Evolutionary conservation across 53 echinoderm and acorn worm genomes (phyloP), one percentile per base, ranked within the genome.

Genomic region (Arbacia lixula): DNA sequence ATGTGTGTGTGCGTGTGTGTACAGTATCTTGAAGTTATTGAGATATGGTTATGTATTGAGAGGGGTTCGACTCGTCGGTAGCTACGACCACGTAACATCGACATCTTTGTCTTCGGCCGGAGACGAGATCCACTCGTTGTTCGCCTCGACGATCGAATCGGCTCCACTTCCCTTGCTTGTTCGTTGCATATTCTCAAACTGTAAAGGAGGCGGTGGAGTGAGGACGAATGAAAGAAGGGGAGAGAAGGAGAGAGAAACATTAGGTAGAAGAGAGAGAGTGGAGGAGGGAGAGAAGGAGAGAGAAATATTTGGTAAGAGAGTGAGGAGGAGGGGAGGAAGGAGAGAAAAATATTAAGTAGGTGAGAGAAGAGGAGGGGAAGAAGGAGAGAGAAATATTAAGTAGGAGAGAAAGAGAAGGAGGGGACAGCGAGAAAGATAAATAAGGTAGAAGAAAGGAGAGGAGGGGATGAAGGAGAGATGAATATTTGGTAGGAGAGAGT

Each of bases 91-190:
- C 71, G 71, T 71, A 17, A 40, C 26, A 12, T 43, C 27, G 29
- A 26, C 71, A 25, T 71, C 71, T 71, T 71, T 71, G 3, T 71
- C 71, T 10, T 71, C 71, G 1, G 46, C 28, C 2, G 71, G 71
- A 11, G 71, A 71, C 43, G 71, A 71, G 40, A 71, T 43, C 71
- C 71, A 71, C 2, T 71, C 71, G 22, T 71, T 71, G 71, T 71
- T 46, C 29, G 71, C 19, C 16, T 43, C 71, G 29, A 6, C 71
- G 21, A 41, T 43, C 71, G 42, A 41, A 6, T 71, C 71, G 4
- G 71, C 39, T 27, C 40, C 49, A 40, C 41, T 2, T 5, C 39
- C 26, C 42, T 40, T 71, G n/a, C n/a, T n/a, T 22, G 71, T 71
- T 43, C 46, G 40, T 11, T 43, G 71, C 41, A 71, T 49, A 27